Conservation (phyloP, 2,797 vertebrate genomes). For the Diplodus sargus region DNA sequence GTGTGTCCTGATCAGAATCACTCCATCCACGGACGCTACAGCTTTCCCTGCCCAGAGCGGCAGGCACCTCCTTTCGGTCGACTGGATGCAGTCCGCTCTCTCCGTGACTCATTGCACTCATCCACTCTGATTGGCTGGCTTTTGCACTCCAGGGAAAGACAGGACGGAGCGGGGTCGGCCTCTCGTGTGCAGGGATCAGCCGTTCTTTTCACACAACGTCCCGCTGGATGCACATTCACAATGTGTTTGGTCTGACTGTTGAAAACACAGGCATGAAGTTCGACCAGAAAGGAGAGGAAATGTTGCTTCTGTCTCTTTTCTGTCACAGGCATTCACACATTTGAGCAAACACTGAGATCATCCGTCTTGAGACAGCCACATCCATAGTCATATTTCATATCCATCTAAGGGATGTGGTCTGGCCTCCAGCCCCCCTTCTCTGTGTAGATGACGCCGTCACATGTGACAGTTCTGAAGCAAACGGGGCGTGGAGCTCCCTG, state of each 20-base stretch:
- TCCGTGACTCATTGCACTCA: slow-evolving; percentile 70
- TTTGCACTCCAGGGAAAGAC: slow-evolving; percentile 64
- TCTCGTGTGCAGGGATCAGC: slow-evolving; percentile 69
- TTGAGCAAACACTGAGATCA: slow-evolving; percentile 9
- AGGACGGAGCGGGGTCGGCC: slow-evolving; percentile 58
- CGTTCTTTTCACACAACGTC: slow-evolving; percentile 60
- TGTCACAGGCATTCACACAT: not conserved
- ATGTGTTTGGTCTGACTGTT: slow-evolving; percentile 33
- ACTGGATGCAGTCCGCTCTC: slow-evolving; percentile 61
- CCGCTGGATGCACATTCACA: slow-evolving; percentile 49
- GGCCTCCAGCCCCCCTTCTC: slow-evolving; percentile 29
- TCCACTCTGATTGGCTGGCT: slow-evolving; percentile 74
- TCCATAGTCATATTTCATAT: slow-evolving; percentile 29
- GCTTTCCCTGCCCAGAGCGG: slow-evolving; percentile 55
- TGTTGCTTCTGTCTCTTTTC: slow-evolving; percentile 1
- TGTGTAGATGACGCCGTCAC: slow-evolving; percentile 63
- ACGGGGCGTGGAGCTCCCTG: slow-evolving; percentile 65
- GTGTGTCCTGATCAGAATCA: slow-evolving; percentile 35
- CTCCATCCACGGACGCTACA: slow-evolving; percentile 42
- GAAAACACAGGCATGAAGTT: slow-evolving; percentile 16
- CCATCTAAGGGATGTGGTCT: slow-evolving; percentile 39
- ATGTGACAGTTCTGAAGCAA: slow-evolving; percentile 71
- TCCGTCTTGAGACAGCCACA: not conserved
- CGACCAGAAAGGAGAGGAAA: not conserved
- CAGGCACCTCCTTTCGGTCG: slow-evolving; percentile 72